Conservation (phyloP, 2,888 invertebrate genomes). For the Malthinus seriepunctatus region DNA sequence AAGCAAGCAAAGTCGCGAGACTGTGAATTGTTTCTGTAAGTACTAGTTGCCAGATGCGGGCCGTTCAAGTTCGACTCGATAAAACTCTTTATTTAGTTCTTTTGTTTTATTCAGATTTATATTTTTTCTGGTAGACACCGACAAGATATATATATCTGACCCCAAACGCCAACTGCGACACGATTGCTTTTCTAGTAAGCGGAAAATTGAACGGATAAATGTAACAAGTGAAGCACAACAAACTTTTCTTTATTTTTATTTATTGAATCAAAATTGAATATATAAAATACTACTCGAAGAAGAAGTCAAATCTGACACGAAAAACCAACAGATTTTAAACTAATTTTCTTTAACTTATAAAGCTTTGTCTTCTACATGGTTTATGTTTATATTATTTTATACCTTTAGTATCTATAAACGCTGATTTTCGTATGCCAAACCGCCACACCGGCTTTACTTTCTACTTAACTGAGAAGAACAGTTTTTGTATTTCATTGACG, state of each 20-base stretch:
- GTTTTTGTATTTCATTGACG: no score
- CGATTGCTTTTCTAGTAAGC: slow-evolving; percentile 10
- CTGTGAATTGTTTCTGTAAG: slow-evolving; percentile 39
- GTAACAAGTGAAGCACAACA: slow-evolving; percentile 8
- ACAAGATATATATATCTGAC: slow-evolving; percentile 15
- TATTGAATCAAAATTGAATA: no score
- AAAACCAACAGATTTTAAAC: no score
- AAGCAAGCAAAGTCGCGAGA: slow-evolving; percentile 31
- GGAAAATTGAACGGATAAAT: slow-evolving; percentile 15
- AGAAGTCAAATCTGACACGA: no score
- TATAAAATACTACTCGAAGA: no score
- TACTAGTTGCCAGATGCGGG: slow-evolving; percentile 37
- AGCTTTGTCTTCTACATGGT: no score
- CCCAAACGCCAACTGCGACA: slow-evolving; percentile 10
- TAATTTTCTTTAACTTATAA: no score
- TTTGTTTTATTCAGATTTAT: slow-evolving; percentile 25
- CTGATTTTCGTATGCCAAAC: no score
- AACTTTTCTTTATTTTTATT: slow-evolving; percentile 2
- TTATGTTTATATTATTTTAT: no score
- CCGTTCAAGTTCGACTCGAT: slow-evolving; percentile 34
- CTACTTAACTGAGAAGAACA: no score
- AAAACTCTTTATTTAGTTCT: slow-evolving; percentile 31
- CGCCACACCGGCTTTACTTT: no score
- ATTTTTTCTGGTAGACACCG: slow-evolving; percentile 17
- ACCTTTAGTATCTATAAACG: no score